A percentile compares a stretch with the other conserved stretches of the same genome.
phyloP scores from a whole-genome alignment of 2,888 invertebrate genomes.

The Acleris literana region DNA sequence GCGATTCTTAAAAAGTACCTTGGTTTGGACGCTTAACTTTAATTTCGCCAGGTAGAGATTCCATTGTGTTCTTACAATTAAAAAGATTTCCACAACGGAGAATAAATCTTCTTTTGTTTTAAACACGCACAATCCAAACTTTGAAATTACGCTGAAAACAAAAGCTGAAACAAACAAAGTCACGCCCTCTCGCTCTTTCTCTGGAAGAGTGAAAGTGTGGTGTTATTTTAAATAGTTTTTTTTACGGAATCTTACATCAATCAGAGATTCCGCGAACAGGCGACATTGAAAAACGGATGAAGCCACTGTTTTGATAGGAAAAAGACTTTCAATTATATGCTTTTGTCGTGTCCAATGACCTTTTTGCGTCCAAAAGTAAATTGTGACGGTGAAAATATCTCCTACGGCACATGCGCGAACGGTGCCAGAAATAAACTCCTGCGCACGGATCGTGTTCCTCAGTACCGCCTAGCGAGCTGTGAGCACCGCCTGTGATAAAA shows the following conservation, averaged over 20 bases:
- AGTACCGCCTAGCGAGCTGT: slow-evolving; percentile 65
- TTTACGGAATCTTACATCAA: neutral
- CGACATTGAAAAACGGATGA: slow-evolving; percentile 17
- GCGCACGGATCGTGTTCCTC: slow-evolving; percentile 75
- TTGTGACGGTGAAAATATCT: slow-evolving; percentile 69
- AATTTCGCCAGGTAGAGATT: slow-evolving; percentile 9
- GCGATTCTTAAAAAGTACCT: neutral
- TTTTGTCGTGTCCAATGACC: slow-evolving; percentile 76
- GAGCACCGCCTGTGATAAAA: slow-evolving; percentile 69
- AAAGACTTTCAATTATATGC: slow-evolving; percentile 46
- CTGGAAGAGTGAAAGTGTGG: neutral
- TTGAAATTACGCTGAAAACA: slow-evolving; percentile 16
- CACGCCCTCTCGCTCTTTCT: neutral
- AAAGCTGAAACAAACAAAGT: slow-evolving; percentile 5
- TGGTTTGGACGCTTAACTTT: neutral
- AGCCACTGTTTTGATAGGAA: slow-evolving; percentile 22
- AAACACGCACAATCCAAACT: slow-evolving; percentile 19
- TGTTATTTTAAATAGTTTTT: too few relatives aligned
- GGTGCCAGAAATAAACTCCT: slow-evolving; percentile 70
- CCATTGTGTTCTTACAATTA: slow-evolving; percentile 14
- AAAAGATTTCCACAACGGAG: slow-evolving; percentile 6
- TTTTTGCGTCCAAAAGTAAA: slow-evolving; percentile 76
- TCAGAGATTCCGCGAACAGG: neutral
- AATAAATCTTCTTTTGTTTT: slow-evolving; percentile 23
- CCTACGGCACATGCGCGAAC: slow-evolving; percentile 59